Base-by-base conservation (phyloP, 2,888 invertebrate species). In the Keiferia lycopersicella region DNA sequence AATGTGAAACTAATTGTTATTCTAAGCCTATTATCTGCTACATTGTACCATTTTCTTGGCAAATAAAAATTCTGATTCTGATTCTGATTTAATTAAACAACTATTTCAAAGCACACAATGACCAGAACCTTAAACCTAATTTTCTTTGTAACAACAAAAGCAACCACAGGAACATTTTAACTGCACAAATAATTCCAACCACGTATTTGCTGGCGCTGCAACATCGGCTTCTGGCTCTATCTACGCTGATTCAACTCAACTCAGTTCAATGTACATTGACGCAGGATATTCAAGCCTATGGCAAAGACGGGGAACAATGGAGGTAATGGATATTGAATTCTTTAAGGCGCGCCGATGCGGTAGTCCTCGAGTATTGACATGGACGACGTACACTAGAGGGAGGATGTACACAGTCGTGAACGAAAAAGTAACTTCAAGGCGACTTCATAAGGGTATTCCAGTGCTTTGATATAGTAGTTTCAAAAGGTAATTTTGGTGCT, bases 301-400 rank as follows among this genome's bases (percentile, higher is more conserved):
- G 1, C n/a, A n/a, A 0, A 45, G 7, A 6, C n/a, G 6, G 0
- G 45, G 2, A 45, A 16, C 16, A n/a, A 45, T 6, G 0, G 8
- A 3, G 14, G 45, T 16, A 45, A 7, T 45, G 45, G 7, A 45
- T 16, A 11, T n/a, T 1, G 45, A 45, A 16, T 4, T 7, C 8
- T 34, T 34, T 7, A 45, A 45, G 1, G 16, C n/a, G 45, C 45
- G 16, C n/a, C 16, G 6, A n/a, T 45, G n/a, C 8, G 41, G 12
- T 6, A n/a, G 4, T 16, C 7, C n/a, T 16, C 78, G 73, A 76
- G 79, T 80, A 80, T 84, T 84, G 82, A 72, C 76, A 26, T 26
- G 26, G 26, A 26, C 3, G 26, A 26, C 3, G 6, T 4, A 26
- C 26, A 26, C 26, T 26, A 26, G 6, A 26, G 26, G 26, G 6